Evolutionary conservation across 2,888 invertebrate genomes (phyloP), one percentile per base, ranked within the genome.

Genomic region (Adela reaumurella): DNA sequence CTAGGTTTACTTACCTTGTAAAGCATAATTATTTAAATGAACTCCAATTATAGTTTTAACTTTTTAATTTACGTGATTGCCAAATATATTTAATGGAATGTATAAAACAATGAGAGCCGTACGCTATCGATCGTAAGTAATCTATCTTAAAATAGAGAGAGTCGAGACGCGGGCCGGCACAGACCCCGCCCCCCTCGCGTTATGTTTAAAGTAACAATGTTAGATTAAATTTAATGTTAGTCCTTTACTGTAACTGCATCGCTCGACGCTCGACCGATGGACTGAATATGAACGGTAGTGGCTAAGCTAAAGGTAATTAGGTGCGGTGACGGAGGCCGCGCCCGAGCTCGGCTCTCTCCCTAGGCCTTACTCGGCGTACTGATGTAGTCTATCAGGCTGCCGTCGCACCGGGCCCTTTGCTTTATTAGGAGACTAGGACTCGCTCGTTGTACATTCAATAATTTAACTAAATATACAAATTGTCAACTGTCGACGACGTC

Each of bases 231-330:
- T 24, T 78, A 77, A 78, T 78, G 65, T 78, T 78, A 77, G 78
- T 77, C 76, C 69, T 74, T 74, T 35, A 76, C 76, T 76, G 77
- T 74, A 76, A 76, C 72, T 76, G 74, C 74, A 78, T 78, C 77
- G 77, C 76, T 78, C 77, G 77, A 77, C 73, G 68, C 72, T 77
- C 77, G 78, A 77, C 73, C 78, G 78, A 78, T 78, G 76, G 78
- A 78, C 78, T 78, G 78, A 78, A 76, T 77, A 78, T 77, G 78
- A 78, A 76, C n/a, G n/a, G 19, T 47, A 77, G 76, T 78, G 77
- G 76, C 77, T 73, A 60, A 77, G 77, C 77, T 77, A 77, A 78
- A 18, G 24, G 76, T 74, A 69, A 73, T 68, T 63, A 67, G 62
- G 62, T 55, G 59, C 58, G 24, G 47, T 18, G 49, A n/a, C 18